Evolutionary conservation across 2,797 vertebrate species (phyloP), one percentile per base, ranked within the genome.

Genomic region (Gadopsis marmoratus): DNA sequence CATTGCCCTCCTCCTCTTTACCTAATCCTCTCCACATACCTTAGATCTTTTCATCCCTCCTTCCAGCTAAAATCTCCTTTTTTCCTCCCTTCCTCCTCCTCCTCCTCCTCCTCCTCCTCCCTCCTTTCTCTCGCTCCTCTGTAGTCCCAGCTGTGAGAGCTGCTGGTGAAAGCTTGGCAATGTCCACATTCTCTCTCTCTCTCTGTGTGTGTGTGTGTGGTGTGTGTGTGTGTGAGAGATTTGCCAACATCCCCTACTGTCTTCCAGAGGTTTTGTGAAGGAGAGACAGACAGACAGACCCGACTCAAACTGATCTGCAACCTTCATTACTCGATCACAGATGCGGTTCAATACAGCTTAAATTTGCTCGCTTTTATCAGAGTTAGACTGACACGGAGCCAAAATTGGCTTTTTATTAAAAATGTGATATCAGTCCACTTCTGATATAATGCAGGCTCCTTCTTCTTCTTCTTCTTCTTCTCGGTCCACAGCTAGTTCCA

Each of bases 201-300:
- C 35, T 37, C 35, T 47, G 23, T 61, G 41, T 76, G 39, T 71
- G 56, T 71, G 9, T 56, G 39, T 69, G 63, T 71, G 73, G 59
- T 70, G 63, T 64, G 58, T 69, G 58, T 63, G 62, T 48, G 14
- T 55, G 71, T 26, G 41, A 58, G 48, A 76, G 37, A 82, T 78
- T 86, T 87, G 81, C 85, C 87, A 90, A 64, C 65, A 84, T 85
- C 86, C 74, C 81, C 66, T n/a, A 61, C 81, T 71, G 84, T 85
- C 88, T 88, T 93, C 89, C 87, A 91, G 88, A 91, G 93, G 90
- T 91, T 92, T 82, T 83, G 71, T 89, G 87, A 88, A 92, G 86
- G 90, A 90, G 85, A 88, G 70, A 64, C 64, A 53, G 31, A 26
- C 26, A 26, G 26, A 41, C 63, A 71, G 39, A 70, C 60, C 58